Base-by-base conservation (phyloP, 2,113 vertebrate species). In the Melanocharis versteri region DNA sequence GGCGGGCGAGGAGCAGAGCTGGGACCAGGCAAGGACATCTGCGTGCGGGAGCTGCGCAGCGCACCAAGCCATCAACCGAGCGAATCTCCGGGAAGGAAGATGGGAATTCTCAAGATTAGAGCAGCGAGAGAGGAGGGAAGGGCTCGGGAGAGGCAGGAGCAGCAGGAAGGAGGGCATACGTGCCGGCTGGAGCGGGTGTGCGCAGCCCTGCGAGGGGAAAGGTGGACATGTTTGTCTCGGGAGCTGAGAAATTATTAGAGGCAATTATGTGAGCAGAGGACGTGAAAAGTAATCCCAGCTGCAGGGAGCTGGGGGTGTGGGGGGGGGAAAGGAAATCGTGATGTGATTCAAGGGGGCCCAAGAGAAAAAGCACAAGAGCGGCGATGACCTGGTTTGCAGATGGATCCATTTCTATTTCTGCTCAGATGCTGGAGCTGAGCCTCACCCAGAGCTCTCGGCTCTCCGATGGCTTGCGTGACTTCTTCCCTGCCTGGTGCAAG, bases 351-450 rank as follows among this genome's bases (percentile, higher is more conserved):
- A 91, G 50, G 87, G 92, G 90, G 93, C 96, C 93, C 93, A 89
- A 31, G 96, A 97, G 95, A 8, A 72, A 89, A 89, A 76, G 87
- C 82, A 6, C 90, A 83, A 72, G 92, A 91, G 94, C 78, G 8
- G 92, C 28, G 14, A 39, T 92, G 94, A 95, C 94, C 95, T 95
- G 94, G 82, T 96, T 93, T 95, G 93, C 90, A 45, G 94, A 90
- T 92, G 87, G 96, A 95, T 93, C 93, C 94, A 44, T 78, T 94
- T 94, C 94, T 87, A 53, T 90, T 87, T 86, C 89, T 94, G 96
- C 89, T 92, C 56, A 2, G 92, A 73, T 58, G 92, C 94, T 21
- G 60, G 26, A 61, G 90, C 82, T 3, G 9, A 93, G 90, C 83
- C 88, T 69, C 90, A 83, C 30, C 76, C 89, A 12, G 76, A 51